Base-by-base conservation (phyloP, 2,113 vertebrate species). In the Carettochelys insculpta region DNA sequence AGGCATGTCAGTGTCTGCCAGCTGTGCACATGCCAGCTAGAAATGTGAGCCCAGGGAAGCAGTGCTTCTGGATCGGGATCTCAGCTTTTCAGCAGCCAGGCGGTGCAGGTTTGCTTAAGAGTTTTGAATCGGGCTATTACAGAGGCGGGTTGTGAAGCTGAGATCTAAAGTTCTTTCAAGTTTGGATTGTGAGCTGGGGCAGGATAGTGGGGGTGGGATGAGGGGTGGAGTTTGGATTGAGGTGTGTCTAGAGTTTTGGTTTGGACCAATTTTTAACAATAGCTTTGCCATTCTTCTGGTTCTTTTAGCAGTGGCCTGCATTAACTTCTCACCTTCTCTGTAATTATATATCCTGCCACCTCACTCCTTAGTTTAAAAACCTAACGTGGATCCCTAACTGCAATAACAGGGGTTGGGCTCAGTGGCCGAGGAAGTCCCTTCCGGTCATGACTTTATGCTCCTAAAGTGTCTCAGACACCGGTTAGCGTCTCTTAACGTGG, bases 401-500 rank as follows among this genome's bases (percentile, higher is more conserved):
- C 12, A 6, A 17, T 17, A 61, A 34, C 13, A 3, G 58, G 34
- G 14, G 17, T 34, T 61, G 61, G 61, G 31, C 61, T 65, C 61
- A n/a, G 8, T 65, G 34, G 31, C 34, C 34, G 16, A 65, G 61
- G 61, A 65, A 17, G 61, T 65, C 61, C 31, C 61, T n/a, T 65
- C 61, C 61, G n/a, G 34, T n/a, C 61, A 19, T 54, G 65, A 90
- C 5, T 51, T 47, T 22, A 34, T 65, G 34, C 41, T 27, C 38
- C 38, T 73, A 68, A 68, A 19, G 61, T 68, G 61, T 34, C 17
- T 68, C 17, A 38, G 27, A 34, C 61, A 90, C 19, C 13, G 4
- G 1, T 12, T 51, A 7, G 7, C 11, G 2, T 53, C 22, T 16
- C 13, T 43, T 77, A 38, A 1, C 13, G n/a, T 24, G 43, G 5